phyloP scores from a whole-genome alignment of 2,888 invertebrate species.

The Vandiemenella viatica region DNA sequence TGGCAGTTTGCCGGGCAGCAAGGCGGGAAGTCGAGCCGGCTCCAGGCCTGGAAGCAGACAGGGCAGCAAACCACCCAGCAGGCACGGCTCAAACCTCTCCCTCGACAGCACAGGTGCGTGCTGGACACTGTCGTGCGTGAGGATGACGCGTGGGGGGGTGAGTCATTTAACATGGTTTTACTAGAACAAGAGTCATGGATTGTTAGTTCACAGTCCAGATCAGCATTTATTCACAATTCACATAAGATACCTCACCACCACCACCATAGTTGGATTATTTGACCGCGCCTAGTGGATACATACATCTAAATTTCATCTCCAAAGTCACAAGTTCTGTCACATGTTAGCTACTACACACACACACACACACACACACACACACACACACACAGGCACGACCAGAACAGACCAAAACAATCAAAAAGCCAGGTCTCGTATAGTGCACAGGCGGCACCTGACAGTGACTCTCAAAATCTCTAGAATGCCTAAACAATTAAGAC shows the following conservation, averaged over 20 bases:
- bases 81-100: slow-evolving; percentile 84
- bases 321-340: too few relatives aligned
- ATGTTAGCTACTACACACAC: too few relatives aligned
- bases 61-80: slow-evolving; percentile 82
- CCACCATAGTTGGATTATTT: background rate
- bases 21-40: slow-evolving; percentile 59
- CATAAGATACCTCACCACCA: background rate
- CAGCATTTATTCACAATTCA: too few relatives aligned
- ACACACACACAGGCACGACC: too few relatives aligned
- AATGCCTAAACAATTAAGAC: too few relatives aligned
- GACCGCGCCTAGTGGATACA: background rate
- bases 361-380: too few relatives aligned
- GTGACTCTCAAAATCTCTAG: too few relatives aligned
- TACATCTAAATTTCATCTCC: too few relatives aligned
- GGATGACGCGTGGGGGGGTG: background rate
- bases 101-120: slow-evolving; percentile 70
- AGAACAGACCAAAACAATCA: too few relatives aligned
- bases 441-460: too few relatives aligned
- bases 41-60: slow-evolving; percentile 73
- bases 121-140: background rate
- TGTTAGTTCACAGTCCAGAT: too few relatives aligned
- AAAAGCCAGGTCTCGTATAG: too few relatives aligned
- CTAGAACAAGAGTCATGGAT: background rate
- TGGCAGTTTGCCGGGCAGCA: slow-evolving; percentile 28
- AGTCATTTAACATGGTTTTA: background rate